Evolutionary conservation across 2,888 invertebrate genomes (phyloP).

Genomic region (Boloria euphrosyne): DNA sequence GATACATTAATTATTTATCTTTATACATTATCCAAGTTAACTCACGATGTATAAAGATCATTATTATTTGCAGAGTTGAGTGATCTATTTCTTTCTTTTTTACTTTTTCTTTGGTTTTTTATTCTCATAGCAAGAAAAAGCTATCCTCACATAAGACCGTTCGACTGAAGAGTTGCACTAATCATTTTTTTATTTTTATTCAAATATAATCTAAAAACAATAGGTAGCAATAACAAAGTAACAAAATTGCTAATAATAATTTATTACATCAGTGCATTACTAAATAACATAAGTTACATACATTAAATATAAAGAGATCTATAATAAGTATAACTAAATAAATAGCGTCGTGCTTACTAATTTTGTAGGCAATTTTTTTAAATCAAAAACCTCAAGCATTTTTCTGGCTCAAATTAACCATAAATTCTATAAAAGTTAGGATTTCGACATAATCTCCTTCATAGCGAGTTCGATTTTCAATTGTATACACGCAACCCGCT

Average conservation of each 20-base stretch:
- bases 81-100: too few relatives aligned
- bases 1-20: too few relatives aligned
- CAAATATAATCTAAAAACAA: too few relatives aligned
- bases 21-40: too few relatives aligned
- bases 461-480: conserved; percentile 86
- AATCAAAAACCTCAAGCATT: background rate
- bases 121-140: too few relatives aligned
- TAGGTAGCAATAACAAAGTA: background rate
- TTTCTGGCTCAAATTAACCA: background rate
- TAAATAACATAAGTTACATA: conserved; percentile 9
- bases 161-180: too few relatives aligned
- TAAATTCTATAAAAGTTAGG: conserved; percentile 46
- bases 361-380: background rate
- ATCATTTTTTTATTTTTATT: too few relatives aligned
- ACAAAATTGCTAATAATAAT: conserved; percentile 15
- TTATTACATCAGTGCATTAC: conserved; percentile 25
- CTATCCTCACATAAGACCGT: too few relatives aligned
- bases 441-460: conserved; percentile 79
- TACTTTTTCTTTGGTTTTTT: too few relatives aligned
- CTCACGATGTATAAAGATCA: too few relatives aligned
- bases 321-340: conserved; percentile 13
- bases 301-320: conserved; percentile 1
- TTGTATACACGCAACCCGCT: conserved; percentile 86
- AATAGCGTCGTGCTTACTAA: conserved; percentile 5
- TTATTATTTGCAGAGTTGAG: too few relatives aligned